phyloP scores from a whole-genome alignment of 2,797 vertebrate species.

The Molothrus aeneus region DNA sequence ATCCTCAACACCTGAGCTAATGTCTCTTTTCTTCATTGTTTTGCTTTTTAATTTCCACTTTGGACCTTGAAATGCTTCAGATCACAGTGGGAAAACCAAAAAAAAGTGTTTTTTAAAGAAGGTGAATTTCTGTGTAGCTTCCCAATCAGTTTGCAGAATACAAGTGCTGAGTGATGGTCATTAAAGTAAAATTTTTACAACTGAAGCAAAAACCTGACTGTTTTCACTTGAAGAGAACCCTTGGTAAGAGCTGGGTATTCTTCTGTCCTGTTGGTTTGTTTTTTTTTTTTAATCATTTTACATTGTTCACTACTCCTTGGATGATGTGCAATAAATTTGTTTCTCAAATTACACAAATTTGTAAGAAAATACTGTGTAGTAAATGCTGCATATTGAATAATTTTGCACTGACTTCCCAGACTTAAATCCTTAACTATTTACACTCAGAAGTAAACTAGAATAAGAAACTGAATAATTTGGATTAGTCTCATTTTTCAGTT shows the following conservation, averaged over 20 bases:
- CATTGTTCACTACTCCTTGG: background rate
- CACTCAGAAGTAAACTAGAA: background rate
- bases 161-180: background rate
- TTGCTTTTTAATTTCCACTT: background rate
- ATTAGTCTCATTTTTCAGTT: background rate
- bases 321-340: background rate
- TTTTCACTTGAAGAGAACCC: background rate
- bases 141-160: background rate
- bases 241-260: background rate
- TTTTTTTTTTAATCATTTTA: background rate
- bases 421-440: background rate
- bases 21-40: background rate
- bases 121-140: background rate
- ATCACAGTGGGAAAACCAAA: background rate
- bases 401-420: background rate
- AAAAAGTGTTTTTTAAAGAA: background rate
- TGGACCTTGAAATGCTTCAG: background rate
- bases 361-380: background rate
- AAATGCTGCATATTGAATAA: background rate
- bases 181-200: background rate
- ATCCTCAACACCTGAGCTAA: background rate
- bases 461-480: background rate
- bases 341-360: background rate
- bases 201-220: background rate
- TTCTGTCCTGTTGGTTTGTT: background rate